Evolutionary conservation across 2,888 invertebrate genomes (phyloP).

Genomic region (Thymelicus acteon): DNA sequence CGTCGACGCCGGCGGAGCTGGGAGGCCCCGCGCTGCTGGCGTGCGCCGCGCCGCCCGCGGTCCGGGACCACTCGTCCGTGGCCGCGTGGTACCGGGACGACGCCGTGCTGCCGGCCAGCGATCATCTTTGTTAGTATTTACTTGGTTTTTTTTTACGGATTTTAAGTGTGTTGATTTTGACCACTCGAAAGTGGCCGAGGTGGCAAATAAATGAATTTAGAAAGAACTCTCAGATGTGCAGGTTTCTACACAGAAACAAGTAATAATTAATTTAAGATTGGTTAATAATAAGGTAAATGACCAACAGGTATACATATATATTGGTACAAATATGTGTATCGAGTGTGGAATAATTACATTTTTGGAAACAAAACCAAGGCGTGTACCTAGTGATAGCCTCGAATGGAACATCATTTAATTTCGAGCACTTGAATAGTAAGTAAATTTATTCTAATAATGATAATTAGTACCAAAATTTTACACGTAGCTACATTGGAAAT

Average conservation of each 20-base stretch:
- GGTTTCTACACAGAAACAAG: no score
- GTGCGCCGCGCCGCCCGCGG: constrained; percentile 86
- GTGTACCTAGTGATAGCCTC: not conserved
- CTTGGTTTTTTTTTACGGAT: not conserved
- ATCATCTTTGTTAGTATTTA: constrained; percentile 66
- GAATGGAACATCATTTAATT: not conserved
- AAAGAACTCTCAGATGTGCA: no score
- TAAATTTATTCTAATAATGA: constrained; percentile 25
- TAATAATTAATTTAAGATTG: no score
- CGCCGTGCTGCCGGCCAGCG: constrained; percentile 86
- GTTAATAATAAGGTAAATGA: no score
- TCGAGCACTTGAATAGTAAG: not conserved
- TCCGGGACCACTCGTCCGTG: constrained; percentile 89
- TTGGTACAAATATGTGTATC: no score
- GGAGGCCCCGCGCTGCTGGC: constrained; percentile 90
- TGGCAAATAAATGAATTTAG: no score
- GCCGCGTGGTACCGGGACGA: constrained; percentile 92
- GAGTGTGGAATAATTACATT: no score
- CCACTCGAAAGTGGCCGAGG: no score
- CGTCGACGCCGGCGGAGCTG: constrained; percentile 87
- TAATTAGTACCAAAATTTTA: constrained; percentile 22
- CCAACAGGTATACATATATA: no score
- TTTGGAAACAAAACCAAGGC: no score
- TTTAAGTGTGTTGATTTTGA: no score
- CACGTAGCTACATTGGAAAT: constrained; percentile 16